phyloP scores from a whole-genome alignment of 2,888 invertebrate species.

The Craniophora ligustri region DNA sequence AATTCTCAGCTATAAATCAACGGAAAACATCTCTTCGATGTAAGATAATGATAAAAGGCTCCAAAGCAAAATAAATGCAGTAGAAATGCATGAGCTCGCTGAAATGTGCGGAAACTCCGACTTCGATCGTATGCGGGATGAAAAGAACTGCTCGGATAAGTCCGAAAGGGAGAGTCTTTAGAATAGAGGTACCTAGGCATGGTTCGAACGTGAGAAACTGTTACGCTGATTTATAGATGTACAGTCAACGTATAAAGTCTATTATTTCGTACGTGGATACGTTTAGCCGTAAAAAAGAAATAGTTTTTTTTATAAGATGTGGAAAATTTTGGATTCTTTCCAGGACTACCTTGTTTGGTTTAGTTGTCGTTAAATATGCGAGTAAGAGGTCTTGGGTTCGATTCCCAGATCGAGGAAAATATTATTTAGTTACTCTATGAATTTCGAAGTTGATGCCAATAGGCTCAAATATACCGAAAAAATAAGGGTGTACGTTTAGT shows the following conservation, averaged over 20 bases:
- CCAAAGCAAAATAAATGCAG: slow-evolving; percentile 40
- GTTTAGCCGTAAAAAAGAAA: no score
- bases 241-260: neutral
- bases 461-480: no score
- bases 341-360: no score
- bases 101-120: slow-evolving; percentile 45
- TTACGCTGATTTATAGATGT: slow-evolving; percentile 7
- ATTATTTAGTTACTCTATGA: no score
- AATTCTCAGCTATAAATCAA: neutral
- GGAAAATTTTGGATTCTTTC: no score
- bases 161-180: slow-evolving; percentile 47
- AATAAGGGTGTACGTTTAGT: no score
- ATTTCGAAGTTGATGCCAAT: no score
- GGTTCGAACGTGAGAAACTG: slow-evolving; percentile 7
- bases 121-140: slow-evolving; percentile 48
- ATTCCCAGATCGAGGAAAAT: no score
- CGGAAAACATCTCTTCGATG: slow-evolving; percentile 11
- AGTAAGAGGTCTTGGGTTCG: no score
- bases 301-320: no score
- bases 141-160: slow-evolving; percentile 43
- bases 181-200: slow-evolving; percentile 36
- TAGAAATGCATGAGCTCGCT: slow-evolving; percentile 31
- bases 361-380: no score
- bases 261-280: no score
- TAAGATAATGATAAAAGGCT: slow-evolving; percentile 31